Evolutionary conservation across 2,888 invertebrate species (phyloP).

Genomic region (Orchesella flavescens): DNA sequence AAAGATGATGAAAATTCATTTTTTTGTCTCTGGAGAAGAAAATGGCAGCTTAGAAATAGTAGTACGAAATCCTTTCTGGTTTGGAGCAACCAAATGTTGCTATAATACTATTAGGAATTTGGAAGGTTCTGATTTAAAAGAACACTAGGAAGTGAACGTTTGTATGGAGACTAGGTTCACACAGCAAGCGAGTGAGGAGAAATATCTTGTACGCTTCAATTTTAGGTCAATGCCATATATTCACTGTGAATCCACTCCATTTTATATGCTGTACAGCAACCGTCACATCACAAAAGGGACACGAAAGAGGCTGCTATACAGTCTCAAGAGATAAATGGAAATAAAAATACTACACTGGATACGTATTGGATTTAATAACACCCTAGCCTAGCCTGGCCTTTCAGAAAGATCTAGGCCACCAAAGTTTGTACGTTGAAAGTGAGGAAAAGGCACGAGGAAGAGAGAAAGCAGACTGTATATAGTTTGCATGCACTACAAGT

Average conservation of each 20-base stretch:
- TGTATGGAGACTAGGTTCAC: too few species aligned
- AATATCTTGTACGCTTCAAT: not conserved
- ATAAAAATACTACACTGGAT: not conserved
- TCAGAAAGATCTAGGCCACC: slow-evolving; percentile 52
- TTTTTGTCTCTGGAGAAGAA: too few species aligned
- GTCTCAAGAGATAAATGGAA: slow-evolving; percentile 41
- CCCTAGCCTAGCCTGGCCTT: slow-evolving; percentile 30
- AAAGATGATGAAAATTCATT: too few species aligned
- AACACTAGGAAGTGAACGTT: too few species aligned
- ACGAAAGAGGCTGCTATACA: slow-evolving; percentile 15
- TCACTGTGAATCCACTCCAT: not conserved
- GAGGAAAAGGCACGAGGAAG: too few species aligned
- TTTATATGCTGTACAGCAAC: not conserved
- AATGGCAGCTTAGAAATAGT: too few species aligned
- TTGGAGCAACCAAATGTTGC: too few species aligned
- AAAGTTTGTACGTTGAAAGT: not conserved
- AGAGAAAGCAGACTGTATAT: too few species aligned
- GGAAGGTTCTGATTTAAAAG: too few species aligned
- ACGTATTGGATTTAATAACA: slow-evolving; percentile 27
- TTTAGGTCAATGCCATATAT: slow-evolving; percentile 54
- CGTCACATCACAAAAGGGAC: not conserved
- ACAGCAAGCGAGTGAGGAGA: not conserved
- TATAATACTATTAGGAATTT: too few species aligned
- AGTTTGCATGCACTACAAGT: too few species aligned
- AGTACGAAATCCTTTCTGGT: too few species aligned